A percentile compares a stretch with the other conserved stretches of the same genome.
These are phyloP conservation scores for Centrocercus urophasianus DNA, from an alignment of 2,113 vertebrate genomes.

Conservation along the genomic window DNA sequence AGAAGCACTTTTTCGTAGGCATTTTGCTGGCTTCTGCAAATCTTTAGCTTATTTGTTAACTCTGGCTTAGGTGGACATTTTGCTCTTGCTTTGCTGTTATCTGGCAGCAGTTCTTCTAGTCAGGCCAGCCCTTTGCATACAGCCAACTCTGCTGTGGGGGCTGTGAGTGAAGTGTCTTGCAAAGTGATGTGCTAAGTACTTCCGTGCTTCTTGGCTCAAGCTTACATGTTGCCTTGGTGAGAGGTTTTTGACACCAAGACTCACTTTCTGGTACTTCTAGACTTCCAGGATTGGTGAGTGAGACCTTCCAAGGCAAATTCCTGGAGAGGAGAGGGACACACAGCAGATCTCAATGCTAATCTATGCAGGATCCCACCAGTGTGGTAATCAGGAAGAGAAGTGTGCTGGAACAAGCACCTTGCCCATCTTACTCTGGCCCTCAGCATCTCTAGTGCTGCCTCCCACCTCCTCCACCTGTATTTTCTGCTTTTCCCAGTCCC, in stretches of 20 bases:
- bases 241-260: background rate
- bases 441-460: background rate
- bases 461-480: background rate
- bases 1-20: background rate
- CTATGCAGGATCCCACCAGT: background rate
- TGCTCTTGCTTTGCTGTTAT: background rate
- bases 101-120: background rate
- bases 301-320: background rate
- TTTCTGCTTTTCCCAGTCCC: background rate
- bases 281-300: background rate
- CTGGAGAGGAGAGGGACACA: background rate
- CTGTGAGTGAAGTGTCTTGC: background rate
- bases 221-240: background rate
- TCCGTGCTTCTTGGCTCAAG: background rate
- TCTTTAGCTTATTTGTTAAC: background rate
- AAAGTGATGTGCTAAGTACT: background rate
- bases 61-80: background rate
- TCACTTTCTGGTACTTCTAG: constrained; percentile 16
- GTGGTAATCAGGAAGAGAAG: background rate
- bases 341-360: background rate
- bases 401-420: background rate
- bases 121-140: background rate
- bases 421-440: background rate
- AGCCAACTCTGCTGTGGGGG: background rate
- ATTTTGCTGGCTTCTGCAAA: background rate